These are phyloP conservation scores for Psittacula cyanocephala DNA, from an alignment of 2,113 vertebrate species.

Conservation along the genomic window DNA sequence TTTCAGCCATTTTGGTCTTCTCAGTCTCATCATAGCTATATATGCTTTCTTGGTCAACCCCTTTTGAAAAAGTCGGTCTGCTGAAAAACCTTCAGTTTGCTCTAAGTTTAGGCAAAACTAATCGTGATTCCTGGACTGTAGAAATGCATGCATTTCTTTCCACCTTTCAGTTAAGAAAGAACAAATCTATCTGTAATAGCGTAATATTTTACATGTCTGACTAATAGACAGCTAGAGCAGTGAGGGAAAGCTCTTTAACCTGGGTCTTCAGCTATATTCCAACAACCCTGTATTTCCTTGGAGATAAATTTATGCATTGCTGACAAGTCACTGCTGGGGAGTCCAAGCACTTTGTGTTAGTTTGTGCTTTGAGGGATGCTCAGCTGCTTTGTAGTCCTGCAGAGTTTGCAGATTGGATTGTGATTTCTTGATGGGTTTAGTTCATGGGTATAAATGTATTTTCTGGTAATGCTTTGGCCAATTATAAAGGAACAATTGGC, in stretches of 20 bases:
- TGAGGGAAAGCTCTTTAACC: background rate
- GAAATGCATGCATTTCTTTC: background rate
- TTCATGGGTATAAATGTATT: background rate
- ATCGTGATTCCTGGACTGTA: background rate
- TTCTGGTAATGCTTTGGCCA: background rate
- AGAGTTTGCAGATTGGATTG: background rate
- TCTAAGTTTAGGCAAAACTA: background rate
- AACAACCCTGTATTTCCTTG: background rate
- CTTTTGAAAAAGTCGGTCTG: background rate
- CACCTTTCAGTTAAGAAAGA: background rate
- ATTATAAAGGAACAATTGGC: background rate
- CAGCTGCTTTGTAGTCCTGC: background rate
- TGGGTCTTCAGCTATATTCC: background rate
- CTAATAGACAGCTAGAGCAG: background rate
- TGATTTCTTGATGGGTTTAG: background rate
- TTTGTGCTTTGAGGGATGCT: background rate
- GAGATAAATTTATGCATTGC: background rate
- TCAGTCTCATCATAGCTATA: background rate
- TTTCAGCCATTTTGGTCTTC: background rate
- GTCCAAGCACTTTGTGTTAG: background rate
- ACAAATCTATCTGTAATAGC: background rate
- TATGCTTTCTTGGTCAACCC: background rate
- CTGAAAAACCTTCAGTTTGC: background rate
- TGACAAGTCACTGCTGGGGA: background rate
- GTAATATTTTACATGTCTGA: conserved; percentile 11